Base-by-base conservation (phyloP, 2,888 invertebrate species). In the Bedellia somnulentella region DNA sequence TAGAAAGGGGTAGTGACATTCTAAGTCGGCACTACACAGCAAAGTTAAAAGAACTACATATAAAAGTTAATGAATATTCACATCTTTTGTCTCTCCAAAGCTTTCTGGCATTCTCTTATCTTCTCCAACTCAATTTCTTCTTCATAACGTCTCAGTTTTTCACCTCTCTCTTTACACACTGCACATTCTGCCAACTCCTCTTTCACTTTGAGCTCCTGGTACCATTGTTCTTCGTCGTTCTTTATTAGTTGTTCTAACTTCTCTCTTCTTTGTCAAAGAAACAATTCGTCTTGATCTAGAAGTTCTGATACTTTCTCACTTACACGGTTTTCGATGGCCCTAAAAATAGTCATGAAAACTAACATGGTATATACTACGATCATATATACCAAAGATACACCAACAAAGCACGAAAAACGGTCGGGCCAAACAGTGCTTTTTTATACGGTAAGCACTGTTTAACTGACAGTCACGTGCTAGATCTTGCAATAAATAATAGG, bases 21-120 rank as follows among this genome's bases (percentile, higher is more conserved):
- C n/a, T n/a, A n/a, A n/a, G n/a, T n/a, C n/a, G n/a, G n/a, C n/a
- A n/a, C n/a, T n/a, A n/a, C n/a, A n/a, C n/a, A n/a, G n/a, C n/a
- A n/a, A n/a, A n/a, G n/a, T n/a, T n/a, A n/a, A n/a, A 5, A 4
- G 30, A 15, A 11, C 5, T 2, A 13, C 9, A 5, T 21, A 23
- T 14, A 14, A 13, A 22, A 15, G 14, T 2, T 14, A 31, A n/a
- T n/a, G n/a, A n/a, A 24, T 21, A 45, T 61, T 56, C 36, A 71
- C 73, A 71, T 60, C 49, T 64, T 64, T 30, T 73, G 64, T 27
- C 63, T 60, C 37, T 70, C 68, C 31, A 73, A 48, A 13, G 70
- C 68, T 34, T 56, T 68, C 29, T 62, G 49, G 39, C 70, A 71
- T 24, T 57, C 57, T 29, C 50, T 49, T n/a, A 57, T 38, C 35